Evolutionary conservation across 2,797 vertebrate species (phyloP).

Genomic region (Neostethus bicornis): DNA sequence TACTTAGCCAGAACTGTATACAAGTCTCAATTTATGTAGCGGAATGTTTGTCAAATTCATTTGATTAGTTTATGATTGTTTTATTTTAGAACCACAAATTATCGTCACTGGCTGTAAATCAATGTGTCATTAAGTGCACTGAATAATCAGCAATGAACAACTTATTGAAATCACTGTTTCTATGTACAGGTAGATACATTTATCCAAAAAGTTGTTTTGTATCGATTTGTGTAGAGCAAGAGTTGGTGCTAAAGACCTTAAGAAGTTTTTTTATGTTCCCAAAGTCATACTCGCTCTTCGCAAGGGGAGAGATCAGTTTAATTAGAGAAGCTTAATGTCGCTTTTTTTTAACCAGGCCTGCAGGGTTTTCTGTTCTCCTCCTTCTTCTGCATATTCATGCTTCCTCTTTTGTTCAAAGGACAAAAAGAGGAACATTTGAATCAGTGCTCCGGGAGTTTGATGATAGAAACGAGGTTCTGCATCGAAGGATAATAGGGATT

Average conservation of each 20-base stretch:
- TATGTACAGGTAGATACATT: conserved; percentile 49
- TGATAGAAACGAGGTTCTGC: conserved; percentile 10
- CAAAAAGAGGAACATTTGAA: conserved; percentile 46
- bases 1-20: conserved; percentile 58
- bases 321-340: conserved; percentile 74
- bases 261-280: conserved; percentile 49
- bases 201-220: conserved; percentile 55
- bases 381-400: conserved; percentile 59
- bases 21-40: conserved; percentile 55
- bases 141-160: conserved; percentile 48
- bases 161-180: conserved; percentile 48
- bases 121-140: conserved; percentile 64
- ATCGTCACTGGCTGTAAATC: conserved; percentile 55
- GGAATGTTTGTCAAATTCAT: conserved; percentile 64
- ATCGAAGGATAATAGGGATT: conserved; percentile 12
- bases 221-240: conserved; percentile 54
- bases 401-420: conserved; percentile 53
- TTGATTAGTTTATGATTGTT: conserved; percentile 60
- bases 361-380: conserved; percentile 45
- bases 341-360: conserved; percentile 68
- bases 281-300: conserved; percentile 51
- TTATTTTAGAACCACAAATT: conserved; percentile 66
- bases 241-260: conserved; percentile 35
- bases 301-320: conserved; percentile 67
- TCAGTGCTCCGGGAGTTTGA: conserved; percentile 26